phyloP scores from a whole-genome alignment of 2,888 invertebrate genomes.

The Ceraclea dissimilis region DNA sequence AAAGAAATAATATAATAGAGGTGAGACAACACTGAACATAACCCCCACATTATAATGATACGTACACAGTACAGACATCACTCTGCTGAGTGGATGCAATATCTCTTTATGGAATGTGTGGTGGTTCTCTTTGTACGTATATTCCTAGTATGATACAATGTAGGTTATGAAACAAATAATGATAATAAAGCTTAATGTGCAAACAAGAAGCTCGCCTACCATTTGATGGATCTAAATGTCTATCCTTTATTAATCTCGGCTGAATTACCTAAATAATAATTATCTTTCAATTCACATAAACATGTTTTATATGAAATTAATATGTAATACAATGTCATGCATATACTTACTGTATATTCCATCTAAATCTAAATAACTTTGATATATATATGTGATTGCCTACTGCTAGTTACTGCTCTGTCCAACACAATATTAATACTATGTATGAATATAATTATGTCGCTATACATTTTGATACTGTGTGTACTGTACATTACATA shows the following conservation, averaged over 20 bases:
- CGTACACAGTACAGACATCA: no score
- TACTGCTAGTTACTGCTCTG: constrained; percentile 2
- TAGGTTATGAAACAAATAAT: neutral
- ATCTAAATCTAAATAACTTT: constrained; percentile 3
- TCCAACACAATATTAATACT: neutral
- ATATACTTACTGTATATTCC: constrained; percentile 10
- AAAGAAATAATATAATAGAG: constrained; percentile 17
- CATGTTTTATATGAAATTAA: constrained; percentile 15
- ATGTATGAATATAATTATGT: neutral
- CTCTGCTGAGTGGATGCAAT: no score
- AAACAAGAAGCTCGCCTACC: constrained; percentile 24
- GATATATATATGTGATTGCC: constrained; percentile 13
- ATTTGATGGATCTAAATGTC: constrained; percentile 23
- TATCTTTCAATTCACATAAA: neutral
- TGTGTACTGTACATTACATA: neutral
- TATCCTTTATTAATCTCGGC: constrained; percentile 25
- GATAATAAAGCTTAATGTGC: constrained; percentile 24
- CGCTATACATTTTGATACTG: neutral
- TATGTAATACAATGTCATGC: neutral
- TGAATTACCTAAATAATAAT: constrained; percentile 15
- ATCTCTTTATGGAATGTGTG: no score
- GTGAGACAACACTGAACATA: no score
- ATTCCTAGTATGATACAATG: no score
- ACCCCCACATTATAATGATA: neutral
- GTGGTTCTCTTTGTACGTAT: no score